These are phyloP conservation scores for Cepaea hortensis DNA, from an alignment of 2,888 invertebrate species.

Conservation along the genomic window DNA sequence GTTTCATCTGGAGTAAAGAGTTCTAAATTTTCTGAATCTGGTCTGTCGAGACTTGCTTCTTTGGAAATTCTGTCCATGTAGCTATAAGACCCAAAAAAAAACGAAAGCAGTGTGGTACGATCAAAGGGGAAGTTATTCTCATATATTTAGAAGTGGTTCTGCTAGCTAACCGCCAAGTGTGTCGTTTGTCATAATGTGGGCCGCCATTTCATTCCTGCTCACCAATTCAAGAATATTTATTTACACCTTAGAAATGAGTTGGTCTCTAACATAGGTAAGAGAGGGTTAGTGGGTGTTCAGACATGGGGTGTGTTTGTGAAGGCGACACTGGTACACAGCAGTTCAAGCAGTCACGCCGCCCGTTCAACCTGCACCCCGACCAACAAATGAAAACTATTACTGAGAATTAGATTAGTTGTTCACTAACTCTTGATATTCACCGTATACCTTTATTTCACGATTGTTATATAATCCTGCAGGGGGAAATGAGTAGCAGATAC, in stretches of 20 bases:
- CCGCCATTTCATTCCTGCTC: too few species aligned
- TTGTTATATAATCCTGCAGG: background rate
- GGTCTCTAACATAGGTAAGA: background rate
- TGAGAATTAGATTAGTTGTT: background rate
- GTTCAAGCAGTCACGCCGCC: slow-evolving; percentile 36
- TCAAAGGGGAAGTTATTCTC: too few species aligned
- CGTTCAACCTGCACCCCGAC: background rate
- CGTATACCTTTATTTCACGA: background rate
- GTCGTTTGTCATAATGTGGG: too few species aligned
- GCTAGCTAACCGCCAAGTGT: too few species aligned
- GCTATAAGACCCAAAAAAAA: too few species aligned
- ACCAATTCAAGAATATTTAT: too few species aligned
- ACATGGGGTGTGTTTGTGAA: background rate
- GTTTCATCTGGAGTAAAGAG: too few species aligned
- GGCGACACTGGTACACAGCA: slow-evolving; percentile 11
- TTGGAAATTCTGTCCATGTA: too few species aligned
- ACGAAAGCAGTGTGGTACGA: too few species aligned
- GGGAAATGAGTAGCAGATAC: background rate
- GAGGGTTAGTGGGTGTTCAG: background rate
- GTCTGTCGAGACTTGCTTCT: too few species aligned
- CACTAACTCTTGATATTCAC: background rate
- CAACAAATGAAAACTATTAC: background rate
- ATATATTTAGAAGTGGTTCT: too few species aligned
- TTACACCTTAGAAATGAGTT: background rate
- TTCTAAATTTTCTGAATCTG: too few species aligned